Percentiles rank a stretch among this genome's conserved stretches.
Evolutionary conservation across 1,140 invertebrate genomes (phyloP).

Genomic region (Bombus sibiricus): DNA sequence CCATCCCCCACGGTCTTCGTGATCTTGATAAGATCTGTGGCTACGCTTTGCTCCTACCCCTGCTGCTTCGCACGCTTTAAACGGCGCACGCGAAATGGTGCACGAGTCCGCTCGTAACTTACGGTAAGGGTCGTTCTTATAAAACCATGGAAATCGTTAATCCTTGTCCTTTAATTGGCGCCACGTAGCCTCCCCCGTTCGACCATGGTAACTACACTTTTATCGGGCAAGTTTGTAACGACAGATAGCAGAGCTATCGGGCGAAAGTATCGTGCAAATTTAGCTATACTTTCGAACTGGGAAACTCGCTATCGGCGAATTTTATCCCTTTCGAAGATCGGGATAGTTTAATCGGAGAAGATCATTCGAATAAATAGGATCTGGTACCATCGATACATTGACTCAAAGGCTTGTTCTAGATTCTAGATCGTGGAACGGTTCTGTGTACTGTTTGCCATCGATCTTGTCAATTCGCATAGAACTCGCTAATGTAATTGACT

Average conservation of each 20-base stretch:
- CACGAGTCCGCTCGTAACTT: conserved; percentile 3
- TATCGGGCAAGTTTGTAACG: conserved; percentile 10
- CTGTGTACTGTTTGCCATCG: conserved; percentile 23
- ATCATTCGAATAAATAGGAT: background rate
- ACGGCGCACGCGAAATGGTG: conserved; percentile 21
- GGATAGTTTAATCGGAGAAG: too few species aligned
- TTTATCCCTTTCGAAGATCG: background rate
- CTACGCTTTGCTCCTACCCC: background rate
- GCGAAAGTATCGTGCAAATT: background rate
- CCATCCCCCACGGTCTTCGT: background rate
- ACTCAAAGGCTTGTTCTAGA: background rate
- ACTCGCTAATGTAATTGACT: conserved; percentile 50
- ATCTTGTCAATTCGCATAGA: conserved; percentile 34
- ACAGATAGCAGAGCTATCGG: background rate
- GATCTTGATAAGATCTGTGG: conserved; percentile 52
- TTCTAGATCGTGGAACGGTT: background rate
- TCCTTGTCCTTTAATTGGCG: conserved; percentile 20
- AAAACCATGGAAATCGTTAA: conserved; percentile 27
- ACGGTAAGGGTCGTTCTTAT: background rate
- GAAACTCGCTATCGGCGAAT: background rate
- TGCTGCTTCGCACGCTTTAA: conserved; percentile 13
- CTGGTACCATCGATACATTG: background rate
- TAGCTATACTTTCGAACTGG: background rate
- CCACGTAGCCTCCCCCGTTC: background rate
- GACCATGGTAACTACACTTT: background rate